Evolutionary conservation across 2,797 vertebrate species (phyloP), one percentile per base, ranked within the genome.

Genomic region (Hoplostethus atlanticus): DNA sequence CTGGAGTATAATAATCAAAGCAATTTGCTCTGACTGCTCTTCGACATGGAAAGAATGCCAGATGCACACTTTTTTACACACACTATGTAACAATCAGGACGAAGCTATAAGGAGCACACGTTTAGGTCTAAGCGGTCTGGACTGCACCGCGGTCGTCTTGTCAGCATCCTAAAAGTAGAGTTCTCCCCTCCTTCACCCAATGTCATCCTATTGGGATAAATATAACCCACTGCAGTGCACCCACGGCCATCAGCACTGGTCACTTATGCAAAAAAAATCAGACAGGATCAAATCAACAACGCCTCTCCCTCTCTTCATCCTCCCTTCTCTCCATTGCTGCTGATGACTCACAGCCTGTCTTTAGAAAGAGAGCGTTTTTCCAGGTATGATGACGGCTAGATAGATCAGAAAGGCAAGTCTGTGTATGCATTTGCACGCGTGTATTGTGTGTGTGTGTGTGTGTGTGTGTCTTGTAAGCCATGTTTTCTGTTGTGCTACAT

Each of bases 241-340:
- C 11, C 48, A 64, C 56, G 44, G 73, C 71, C 68, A 60, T 74
- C 74, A 71, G 56, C 60, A 47, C 56, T 63, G 68, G 76, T 77
- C 81, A 83, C 58, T 65, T 68, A 31, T 77, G 46, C 54, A 55
- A 75, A 83, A 72, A 66, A 82, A 21, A 21, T 21, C 71, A 84
- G 73, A 77, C 53, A 52, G 36, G 21, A 84, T 67, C 71, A 81
- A 71, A 73, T 84, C 67, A 66, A 34, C 65, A 2, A n/a, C 40
- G 55, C 59, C 52, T 65, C 53, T 50, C 16, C 10, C 69, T 28
- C 30, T 50, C 12, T 25, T 64, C 48, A 34, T 34, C 31, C 31
- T 34, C 30, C 38, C 34, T 51, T 63, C 58, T 47, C 47, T 21
- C 17, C 30, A 51, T 44, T 25, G 50, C 46, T 40, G 52, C 16